Percentiles rank a stretch among this genome's conserved stretches.
These are phyloP conservation scores for Periophthalmus magnuspinnatus DNA, from an alignment of 2,797 vertebrate genomes.

Conservation along the genomic window DNA sequence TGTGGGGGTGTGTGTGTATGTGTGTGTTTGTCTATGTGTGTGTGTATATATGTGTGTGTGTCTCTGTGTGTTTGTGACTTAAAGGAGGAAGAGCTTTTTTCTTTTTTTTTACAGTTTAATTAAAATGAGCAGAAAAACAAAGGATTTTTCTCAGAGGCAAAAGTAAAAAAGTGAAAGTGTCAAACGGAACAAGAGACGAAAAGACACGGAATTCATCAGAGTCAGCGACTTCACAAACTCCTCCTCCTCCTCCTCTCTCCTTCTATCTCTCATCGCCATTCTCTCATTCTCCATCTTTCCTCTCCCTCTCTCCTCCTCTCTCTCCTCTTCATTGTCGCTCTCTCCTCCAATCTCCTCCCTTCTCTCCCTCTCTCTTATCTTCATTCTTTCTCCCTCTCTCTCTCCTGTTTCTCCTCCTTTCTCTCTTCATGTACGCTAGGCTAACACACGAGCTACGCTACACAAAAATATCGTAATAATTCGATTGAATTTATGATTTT, in stretches of 20 bases:
- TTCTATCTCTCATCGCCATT: constrained; percentile 29
- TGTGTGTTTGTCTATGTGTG: too few relatives aligned
- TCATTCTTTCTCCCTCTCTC: neutral
- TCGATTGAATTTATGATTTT: too few relatives aligned
- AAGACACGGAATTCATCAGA: constrained; percentile 77
- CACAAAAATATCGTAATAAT: too few relatives aligned
- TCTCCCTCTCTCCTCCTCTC: constrained; percentile 9
- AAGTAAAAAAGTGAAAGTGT: constrained; percentile 34
- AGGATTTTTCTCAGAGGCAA: constrained; percentile 14
- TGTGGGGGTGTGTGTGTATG: too few relatives aligned
- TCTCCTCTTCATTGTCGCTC: neutral
- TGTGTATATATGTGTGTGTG: too few relatives aligned
- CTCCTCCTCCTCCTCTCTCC: neutral
- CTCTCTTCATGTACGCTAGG: too few relatives aligned
- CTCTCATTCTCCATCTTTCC: constrained; percentile 9
- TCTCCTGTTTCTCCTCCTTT: too few relatives aligned
- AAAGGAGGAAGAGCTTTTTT: too few relatives aligned
- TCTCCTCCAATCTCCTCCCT: constrained; percentile 27
- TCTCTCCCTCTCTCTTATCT: neutral
- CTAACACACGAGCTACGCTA: too few relatives aligned
- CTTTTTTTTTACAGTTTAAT: neutral
- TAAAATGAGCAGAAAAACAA: neutral
- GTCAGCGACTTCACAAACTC: constrained; percentile 55
- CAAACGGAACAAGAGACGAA: constrained; percentile 64
- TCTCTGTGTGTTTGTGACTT: too few relatives aligned